Conservation (phyloP, 1,140 invertebrate species). For the Polyergus mexicanus region DNA sequence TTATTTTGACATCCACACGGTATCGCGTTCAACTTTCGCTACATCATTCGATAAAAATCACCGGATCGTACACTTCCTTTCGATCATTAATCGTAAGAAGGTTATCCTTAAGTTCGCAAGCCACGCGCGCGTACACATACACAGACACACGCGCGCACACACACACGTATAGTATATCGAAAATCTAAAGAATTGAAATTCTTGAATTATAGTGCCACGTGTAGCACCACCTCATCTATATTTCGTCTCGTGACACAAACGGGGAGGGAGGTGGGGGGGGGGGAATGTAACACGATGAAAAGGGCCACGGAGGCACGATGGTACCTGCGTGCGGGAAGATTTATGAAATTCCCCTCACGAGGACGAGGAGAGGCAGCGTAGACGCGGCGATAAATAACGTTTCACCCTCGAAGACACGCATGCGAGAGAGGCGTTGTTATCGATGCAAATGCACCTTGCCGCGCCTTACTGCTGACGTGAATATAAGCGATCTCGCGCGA, state of each 20-base stretch:
- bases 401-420: conserved; percentile 71
- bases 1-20: neutral
- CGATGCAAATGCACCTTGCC: conserved; percentile 75
- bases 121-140: no score
- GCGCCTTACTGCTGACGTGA: conserved; percentile 63
- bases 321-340: conserved; percentile 60
- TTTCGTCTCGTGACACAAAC: conserved; percentile 54
- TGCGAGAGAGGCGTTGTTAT: conserved; percentile 67
- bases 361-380: conserved; percentile 53
- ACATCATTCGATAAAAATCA: conserved; percentile 9
- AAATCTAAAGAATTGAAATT: conserved; percentile 58
- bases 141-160: no score
- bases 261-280: no score
- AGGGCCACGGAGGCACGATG: conserved; percentile 48
- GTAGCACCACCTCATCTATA: conserved; percentile 47
- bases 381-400: conserved; percentile 72
- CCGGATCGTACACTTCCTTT: neutral
- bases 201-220: conserved; percentile 47
- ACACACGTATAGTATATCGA: neutral
- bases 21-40: neutral
- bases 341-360: conserved; percentile 72
- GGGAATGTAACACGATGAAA: conserved; percentile 54
- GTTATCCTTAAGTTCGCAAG: conserved; percentile 24
- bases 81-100: conserved; percentile 31
- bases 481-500: conserved; percentile 57